A percentile compares a stretch with the other conserved stretches of the same genome.
phyloP scores from a whole-genome alignment of 2,888 invertebrate genomes.

The Acleris literana region DNA sequence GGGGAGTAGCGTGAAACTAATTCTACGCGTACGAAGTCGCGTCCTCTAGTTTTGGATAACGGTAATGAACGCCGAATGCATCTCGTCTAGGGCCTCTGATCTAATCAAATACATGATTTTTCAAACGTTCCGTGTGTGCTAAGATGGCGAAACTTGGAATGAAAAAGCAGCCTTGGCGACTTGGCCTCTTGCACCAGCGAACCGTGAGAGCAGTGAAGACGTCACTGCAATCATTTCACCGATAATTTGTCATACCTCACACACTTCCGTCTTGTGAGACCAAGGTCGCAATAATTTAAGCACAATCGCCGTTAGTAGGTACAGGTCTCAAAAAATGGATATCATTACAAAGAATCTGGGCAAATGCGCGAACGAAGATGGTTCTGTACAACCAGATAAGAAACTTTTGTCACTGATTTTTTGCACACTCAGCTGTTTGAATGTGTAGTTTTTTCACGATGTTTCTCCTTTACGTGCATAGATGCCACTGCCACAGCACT shows the following conservation, averaged over 20 bases:
- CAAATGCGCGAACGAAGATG: not conserved
- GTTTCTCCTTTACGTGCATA: too few relatives aligned
- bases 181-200: conserved; percentile 60
- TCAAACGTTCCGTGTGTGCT: not conserved
- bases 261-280: conserved; percentile 31
- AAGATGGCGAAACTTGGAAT: conserved; percentile 29
- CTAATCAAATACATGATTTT: too few relatives aligned
- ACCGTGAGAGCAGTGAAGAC: conserved; percentile 61
- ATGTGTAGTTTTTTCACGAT: too few relatives aligned
- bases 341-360: conserved; percentile 23
- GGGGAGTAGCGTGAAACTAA: too few relatives aligned
- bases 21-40: too few relatives aligned
- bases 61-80: too few relatives aligned
- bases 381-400: not conserved
- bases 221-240: conserved; percentile 66
- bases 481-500: too few relatives aligned
- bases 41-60: too few relatives aligned
- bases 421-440: too few relatives aligned
- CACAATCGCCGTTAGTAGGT: conserved; percentile 9
- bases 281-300: conserved; percentile 32
- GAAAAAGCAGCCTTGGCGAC: conserved; percentile 53
- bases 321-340: conserved; percentile 9
- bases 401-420: too few relatives aligned
- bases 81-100: too few relatives aligned
- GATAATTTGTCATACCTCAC: conserved; percentile 52